Conservation (phyloP, 2,113 vertebrate species). For the Gavia stellata region DNA sequence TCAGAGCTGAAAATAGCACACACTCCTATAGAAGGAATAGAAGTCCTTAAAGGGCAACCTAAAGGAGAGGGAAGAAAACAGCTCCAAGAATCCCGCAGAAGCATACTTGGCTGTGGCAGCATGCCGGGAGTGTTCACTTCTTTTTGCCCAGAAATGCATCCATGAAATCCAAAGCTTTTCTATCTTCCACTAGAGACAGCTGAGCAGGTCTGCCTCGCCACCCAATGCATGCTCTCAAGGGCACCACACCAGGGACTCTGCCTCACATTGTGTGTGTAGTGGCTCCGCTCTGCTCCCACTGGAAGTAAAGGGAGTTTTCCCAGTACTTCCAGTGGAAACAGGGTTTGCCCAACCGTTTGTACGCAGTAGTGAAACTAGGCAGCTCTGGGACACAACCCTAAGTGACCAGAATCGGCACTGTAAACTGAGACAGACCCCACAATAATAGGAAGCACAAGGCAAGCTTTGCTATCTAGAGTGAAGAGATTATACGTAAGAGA, state of each 20-base stretch:
- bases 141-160: background rate
- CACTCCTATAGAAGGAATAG: background rate
- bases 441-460: background rate
- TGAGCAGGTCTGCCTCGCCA: background rate
- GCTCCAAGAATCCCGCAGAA: background rate
- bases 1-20: constrained; percentile 24
- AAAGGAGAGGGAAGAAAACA: background rate
- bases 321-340: background rate
- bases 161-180: background rate
- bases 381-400: background rate
- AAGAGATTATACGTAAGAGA: background rate
- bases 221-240: background rate
- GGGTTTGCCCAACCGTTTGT: background rate
- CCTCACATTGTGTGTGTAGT: background rate
- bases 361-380: background rate
- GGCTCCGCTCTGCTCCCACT: background rate
- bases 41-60: background rate
- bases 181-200: background rate
- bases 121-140: background rate
- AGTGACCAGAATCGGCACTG: background rate
- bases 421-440: background rate
- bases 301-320: background rate
- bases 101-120: background rate
- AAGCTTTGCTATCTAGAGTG: background rate
- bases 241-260: background rate